Base-by-base conservation (phyloP, 2,888 invertebrate genomes). In the Synergus laeviventris region DNA sequence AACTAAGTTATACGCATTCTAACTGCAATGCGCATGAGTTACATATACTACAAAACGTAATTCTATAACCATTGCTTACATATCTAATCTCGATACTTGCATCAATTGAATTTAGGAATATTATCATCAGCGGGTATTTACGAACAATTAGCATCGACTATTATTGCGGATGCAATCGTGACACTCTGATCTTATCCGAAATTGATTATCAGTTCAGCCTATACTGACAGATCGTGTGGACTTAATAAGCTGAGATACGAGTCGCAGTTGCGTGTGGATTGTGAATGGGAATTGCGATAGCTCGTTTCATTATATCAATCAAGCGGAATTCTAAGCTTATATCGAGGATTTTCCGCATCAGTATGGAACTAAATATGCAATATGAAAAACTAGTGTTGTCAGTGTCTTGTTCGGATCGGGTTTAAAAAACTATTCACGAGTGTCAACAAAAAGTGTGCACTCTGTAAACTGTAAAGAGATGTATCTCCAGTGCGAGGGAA, bases 81-180 rank as follows among this genome's bases (percentile, higher is more conserved):
- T 42, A 70, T 70, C 39, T 70, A 70, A 70, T 70, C 70, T 49
- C n/a, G n/a, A 14, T 49, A 70, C 45, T 36, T 70, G 70, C 49
- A n/a, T 70, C 24, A 70, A 31, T 31, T 3, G 49, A 70, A 49
- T 70, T 5, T 31, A 14, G 31, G 5, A 49, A 70, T 54, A 31
- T 70, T 70, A 70, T 49, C 49, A 70, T 66, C 45, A 42, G 24
- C 14, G 16, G 45, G 70, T 31, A 18, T 76, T 78, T 59, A 56
- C 70, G 59, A 74, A 74, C 75, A 80, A 80, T 80, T 80, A 80
- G 77, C 76, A 79, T 78, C 66, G 62, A 74, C 77, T 75, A 77
- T 62, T 75, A 77, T 62, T 62, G 76, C 73, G 80, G 39, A 18
- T n/a, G 74, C 73, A 62, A 56, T 64, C 61, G 78, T 62, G 54